These are phyloP conservation scores for Neotoxoptera formosana DNA, from an alignment of 1,140 invertebrate genomes.

Conservation along the genomic window DNA sequence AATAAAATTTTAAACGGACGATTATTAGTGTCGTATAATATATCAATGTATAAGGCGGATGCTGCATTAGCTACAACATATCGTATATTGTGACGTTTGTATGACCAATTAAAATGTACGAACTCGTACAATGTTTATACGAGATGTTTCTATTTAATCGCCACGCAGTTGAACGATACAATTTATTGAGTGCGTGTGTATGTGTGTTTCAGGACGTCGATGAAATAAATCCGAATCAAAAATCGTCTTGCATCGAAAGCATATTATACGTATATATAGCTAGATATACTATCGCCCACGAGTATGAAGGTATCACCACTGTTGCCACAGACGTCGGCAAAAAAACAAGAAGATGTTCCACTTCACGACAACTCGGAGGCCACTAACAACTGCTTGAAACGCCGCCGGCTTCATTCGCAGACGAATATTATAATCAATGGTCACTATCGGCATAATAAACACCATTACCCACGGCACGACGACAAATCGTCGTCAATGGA, in stretches of 20 bases:
- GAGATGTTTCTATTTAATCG: conserved; percentile 9
- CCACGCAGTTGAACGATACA: neutral
- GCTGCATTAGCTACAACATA: conserved; percentile 23
- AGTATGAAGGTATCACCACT: conserved; percentile 21
- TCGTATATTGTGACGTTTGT: neutral
- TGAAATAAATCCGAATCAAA: neutral
- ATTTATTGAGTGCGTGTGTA: neutral
- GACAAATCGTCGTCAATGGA: neutral
- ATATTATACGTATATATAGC: neutral
- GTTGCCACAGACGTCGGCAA: neutral
- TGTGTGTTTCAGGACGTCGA: conserved; percentile 16
- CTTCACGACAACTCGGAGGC: neutral
- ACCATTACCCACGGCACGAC: neutral
- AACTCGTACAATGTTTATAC: conserved; percentile 1
- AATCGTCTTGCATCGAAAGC: neutral
- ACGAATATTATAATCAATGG: neutral
- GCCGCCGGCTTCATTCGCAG: neutral
- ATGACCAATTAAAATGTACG: neutral
- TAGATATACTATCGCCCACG: neutral
- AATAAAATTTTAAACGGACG: conserved; percentile 41
- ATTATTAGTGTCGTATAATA: conserved; percentile 6
- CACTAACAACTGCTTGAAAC: neutral
- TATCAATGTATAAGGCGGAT: neutral
- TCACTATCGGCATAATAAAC: neutral
- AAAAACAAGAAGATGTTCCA: neutral